Percentiles rank a stretch among this genome's conserved stretches.
phyloP scores from a whole-genome alignment of 1,140 invertebrate genomes.

The Sesamia nonagrioides region DNA sequence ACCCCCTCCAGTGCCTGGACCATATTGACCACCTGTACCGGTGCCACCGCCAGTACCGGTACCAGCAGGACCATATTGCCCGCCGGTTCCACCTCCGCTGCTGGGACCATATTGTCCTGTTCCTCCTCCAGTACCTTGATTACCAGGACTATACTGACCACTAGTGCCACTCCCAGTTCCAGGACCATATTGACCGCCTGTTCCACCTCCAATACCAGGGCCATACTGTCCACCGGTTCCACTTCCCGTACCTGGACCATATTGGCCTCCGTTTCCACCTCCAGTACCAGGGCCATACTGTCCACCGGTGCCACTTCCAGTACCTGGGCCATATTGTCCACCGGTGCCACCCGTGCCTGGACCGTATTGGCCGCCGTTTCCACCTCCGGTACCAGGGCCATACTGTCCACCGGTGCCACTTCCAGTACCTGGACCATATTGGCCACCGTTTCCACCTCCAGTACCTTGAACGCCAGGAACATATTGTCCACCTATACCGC shows the following conservation, averaged over 20 bases:
- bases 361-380: too few species aligned
- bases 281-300: conserved; percentile 28
- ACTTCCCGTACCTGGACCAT: conserved; percentile 24
- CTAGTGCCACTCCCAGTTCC: conserved; percentile 1
- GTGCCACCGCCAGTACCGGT: neutral
- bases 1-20: neutral
- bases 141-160: conserved; percentile 52
- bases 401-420: neutral
- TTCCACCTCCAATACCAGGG: conserved; percentile 2
- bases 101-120: conserved; percentile 21
- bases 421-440: conserved; percentile 42
- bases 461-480: neutral
- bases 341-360: neutral
- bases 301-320: conserved; percentile 17
- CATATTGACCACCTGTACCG: too few species aligned
- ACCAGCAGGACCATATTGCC: conserved; percentile 37
- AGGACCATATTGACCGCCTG: conserved; percentile 50
- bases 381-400: neutral
- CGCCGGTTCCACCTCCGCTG: conserved; percentile 15
- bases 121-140: conserved; percentile 1
- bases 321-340: conserved; percentile 35
- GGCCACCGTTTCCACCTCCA: conserved; percentile 19
- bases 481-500: conserved; percentile 24
- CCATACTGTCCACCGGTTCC: conserved; percentile 39
- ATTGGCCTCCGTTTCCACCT: conserved; percentile 33